Percentiles rank a stretch among this genome's conserved stretches.
Conservation (phyloP, 1,140 invertebrate genomes). For the Euschistus heros region DNA sequence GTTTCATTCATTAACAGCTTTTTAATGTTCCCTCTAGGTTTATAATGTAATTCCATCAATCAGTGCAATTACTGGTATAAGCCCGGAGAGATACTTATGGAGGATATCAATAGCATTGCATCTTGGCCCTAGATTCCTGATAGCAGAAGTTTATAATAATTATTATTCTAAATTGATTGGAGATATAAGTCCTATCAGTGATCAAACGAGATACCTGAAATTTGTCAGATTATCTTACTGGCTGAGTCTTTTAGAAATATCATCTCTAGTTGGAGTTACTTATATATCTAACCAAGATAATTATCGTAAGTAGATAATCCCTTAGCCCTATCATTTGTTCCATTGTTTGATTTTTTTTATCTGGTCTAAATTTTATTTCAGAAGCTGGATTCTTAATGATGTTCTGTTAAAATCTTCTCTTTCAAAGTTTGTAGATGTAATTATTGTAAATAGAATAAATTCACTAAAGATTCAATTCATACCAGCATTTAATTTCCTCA, state of each 20-base stretch:
- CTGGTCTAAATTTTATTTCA: neutral
- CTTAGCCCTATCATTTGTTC: neutral
- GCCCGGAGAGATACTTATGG: conserved; percentile 86
- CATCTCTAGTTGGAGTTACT: conserved; percentile 73
- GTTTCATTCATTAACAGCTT: neutral
- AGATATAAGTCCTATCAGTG: neutral
- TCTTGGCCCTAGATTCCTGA: conserved; percentile 72
- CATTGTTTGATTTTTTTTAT: neutral
- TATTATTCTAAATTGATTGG: conserved; percentile 48
- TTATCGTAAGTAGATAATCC: conserved; percentile 63
- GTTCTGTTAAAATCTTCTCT: too few relatives aligned
- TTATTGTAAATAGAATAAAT: too few relatives aligned
- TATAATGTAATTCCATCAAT: conserved; percentile 86
- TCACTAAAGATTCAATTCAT: too few relatives aligned
- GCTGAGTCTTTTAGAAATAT: conserved; percentile 73
- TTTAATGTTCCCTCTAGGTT: conserved; percentile 47
- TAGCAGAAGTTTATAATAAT: conserved; percentile 70
- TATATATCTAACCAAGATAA: conserved; percentile 90
- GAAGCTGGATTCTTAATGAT: neutral
- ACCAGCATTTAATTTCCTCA: too few relatives aligned
- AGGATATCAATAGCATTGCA: conserved; percentile 81
- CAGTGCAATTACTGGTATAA: conserved; percentile 82
- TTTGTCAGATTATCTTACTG: conserved; percentile 68
- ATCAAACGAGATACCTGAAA: conserved; percentile 17
- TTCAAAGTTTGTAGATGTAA: too few relatives aligned